These are phyloP conservation scores for Urophycis tenuis DNA, from an alignment of 2,797 vertebrate genomes.

Conservation along the genomic window DNA sequence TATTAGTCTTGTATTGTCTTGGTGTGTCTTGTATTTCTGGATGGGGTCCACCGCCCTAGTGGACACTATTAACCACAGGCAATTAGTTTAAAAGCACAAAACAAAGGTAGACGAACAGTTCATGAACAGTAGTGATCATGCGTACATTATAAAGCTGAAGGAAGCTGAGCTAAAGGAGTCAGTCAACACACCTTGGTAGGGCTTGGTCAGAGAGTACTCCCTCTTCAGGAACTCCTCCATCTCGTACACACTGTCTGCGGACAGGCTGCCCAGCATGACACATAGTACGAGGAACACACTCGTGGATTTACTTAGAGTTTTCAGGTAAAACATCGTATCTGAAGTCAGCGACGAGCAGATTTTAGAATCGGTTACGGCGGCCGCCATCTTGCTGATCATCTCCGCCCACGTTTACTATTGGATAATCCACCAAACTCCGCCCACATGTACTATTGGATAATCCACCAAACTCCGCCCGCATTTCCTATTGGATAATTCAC, in stretches of 20 bases:
- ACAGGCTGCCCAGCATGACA: conserved; percentile 36
- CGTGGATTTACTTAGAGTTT: conserved; percentile 23
- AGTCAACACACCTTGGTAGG: conserved; percentile 76
- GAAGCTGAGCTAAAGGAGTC: not conserved
- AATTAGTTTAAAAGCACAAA: no score
- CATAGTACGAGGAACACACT: conserved; percentile 31
- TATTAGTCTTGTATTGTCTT: no score
- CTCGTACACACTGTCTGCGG: conserved; percentile 66
- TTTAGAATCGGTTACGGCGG: conserved; percentile 15
- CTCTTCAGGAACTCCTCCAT: conserved; percentile 85
- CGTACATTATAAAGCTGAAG: no score
- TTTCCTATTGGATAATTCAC: not conserved
- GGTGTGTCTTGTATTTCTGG: not conserved
- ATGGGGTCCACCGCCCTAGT: not conserved
- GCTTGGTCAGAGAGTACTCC: conserved; percentile 85
- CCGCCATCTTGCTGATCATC: conserved; percentile 53
- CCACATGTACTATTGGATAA: not conserved
- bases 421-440: not conserved
- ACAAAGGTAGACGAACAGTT: no score
- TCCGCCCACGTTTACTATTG: conserved; percentile 24
- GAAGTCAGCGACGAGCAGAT: conserved; percentile 16
- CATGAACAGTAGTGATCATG: no score
- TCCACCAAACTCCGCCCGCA: not conserved
- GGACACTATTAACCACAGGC: no score
- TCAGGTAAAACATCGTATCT: conserved; percentile 23